Evolutionary conservation across 2,797 vertebrate species (phyloP).

Genomic region (Gymnopithys bicolor): DNA sequence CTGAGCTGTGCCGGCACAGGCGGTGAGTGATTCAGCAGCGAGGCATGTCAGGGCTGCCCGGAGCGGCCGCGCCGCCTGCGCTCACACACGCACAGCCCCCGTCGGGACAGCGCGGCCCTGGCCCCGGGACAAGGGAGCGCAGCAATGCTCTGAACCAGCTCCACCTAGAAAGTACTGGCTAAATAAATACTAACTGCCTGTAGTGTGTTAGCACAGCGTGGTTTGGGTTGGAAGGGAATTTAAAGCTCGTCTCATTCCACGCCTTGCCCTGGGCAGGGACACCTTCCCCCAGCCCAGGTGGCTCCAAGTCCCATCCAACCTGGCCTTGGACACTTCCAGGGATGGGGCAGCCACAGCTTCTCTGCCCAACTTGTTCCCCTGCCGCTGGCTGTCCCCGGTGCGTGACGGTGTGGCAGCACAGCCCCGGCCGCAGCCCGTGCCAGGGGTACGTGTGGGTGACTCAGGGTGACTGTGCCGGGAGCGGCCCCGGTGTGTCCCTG

Average conservation of each 20-base stretch:
- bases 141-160: not conserved
- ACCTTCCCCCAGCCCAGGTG: rapidly evolving
- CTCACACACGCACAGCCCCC: not conserved
- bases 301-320: not conserved
- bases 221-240: not conserved
- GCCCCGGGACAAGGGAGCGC: not conserved
- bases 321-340: not conserved
- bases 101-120: not conserved
- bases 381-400: not conserved
- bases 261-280: not conserved
- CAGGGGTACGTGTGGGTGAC: not conserved
- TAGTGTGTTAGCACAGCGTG: rapidly evolving
- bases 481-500: not conserved
- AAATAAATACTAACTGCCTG: too few relatives aligned
- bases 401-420: not conserved
- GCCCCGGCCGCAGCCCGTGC: not conserved
- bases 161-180: rapidly evolving
- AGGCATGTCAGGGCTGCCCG: not conserved
- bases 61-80: not conserved
- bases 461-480: not conserved
- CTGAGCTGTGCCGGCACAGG: not conserved
- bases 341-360: not conserved
- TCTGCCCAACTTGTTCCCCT: not conserved
- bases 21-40: not conserved
- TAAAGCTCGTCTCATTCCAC: not conserved